Conservation (phyloP, 2,888 invertebrate genomes). For the Acanthococcus lagerstroemiae region DNA sequence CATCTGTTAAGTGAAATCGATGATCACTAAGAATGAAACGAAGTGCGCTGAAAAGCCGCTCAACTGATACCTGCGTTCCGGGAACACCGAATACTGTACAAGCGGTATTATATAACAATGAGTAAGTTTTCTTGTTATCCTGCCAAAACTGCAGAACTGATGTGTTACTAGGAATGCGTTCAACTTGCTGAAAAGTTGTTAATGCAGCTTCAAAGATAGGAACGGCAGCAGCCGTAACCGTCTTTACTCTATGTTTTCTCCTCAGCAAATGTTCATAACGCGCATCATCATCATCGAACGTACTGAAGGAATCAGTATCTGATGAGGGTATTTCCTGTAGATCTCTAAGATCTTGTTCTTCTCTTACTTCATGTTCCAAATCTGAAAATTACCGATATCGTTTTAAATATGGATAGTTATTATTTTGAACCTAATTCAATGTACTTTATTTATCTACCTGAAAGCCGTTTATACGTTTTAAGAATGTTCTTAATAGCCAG, state of each 20-base stretch:
- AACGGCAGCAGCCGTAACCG: background rate
- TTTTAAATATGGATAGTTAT: too few relatives aligned
- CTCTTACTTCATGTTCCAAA: background rate
- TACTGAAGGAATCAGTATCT: background rate
- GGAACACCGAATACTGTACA: too few relatives aligned
- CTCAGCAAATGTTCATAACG: background rate
- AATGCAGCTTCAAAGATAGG: background rate
- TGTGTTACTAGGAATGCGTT: too few relatives aligned
- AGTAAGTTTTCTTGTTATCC: too few relatives aligned
- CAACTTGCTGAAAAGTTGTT: background rate
- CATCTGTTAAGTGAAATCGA: too few relatives aligned
- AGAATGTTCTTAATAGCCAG: constrained; percentile 6
- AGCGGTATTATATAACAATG: too few relatives aligned
- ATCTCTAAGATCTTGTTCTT: background rate
- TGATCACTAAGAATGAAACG: too few relatives aligned
- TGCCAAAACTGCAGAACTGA: too few relatives aligned
- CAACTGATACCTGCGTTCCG: too few relatives aligned
- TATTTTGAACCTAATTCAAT: too few relatives aligned
- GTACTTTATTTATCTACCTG: background rate
- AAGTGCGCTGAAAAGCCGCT: too few relatives aligned
- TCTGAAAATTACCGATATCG: background rate
- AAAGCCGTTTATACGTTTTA: background rate
- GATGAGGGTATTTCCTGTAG: background rate
- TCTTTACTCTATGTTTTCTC: background rate
- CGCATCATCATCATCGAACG: background rate